phyloP scores from a whole-genome alignment of 2,797 vertebrate genomes.

The Capromys pilorides region DNA sequence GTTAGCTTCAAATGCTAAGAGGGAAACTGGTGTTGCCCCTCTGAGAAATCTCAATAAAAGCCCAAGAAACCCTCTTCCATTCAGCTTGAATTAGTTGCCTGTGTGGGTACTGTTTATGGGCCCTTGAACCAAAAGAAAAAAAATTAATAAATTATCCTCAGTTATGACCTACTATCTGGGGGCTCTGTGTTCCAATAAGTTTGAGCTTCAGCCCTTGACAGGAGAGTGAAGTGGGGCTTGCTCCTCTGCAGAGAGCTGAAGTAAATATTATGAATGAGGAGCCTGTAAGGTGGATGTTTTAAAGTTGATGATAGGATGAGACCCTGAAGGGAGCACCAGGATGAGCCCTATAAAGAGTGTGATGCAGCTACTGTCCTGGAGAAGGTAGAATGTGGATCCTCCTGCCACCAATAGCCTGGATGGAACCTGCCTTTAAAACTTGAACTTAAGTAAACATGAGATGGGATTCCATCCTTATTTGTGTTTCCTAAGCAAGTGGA shows the following conservation, averaged over 20 bases:
- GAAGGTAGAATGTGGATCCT: not conserved
- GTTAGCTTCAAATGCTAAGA: not conserved
- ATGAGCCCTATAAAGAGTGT: not conserved
- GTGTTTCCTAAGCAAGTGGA: not conserved
- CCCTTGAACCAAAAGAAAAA: not conserved
- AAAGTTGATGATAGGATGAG: not conserved
- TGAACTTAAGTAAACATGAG: not conserved
- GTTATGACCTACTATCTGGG: not conserved
- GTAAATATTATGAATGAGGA: not conserved
- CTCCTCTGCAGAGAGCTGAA: not conserved
- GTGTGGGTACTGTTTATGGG: not conserved
- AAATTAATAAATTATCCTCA: not conserved
- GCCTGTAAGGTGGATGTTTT: not conserved
- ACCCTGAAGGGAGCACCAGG: not conserved
- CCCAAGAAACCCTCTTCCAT: not conserved
- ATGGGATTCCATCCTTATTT: not conserved
- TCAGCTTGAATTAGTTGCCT: not conserved
- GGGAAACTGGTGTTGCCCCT: not conserved
- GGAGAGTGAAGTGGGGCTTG: not conserved
- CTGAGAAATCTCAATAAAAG: not conserved
- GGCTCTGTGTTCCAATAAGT: not conserved
- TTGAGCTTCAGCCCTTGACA: not conserved
- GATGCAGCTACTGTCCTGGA: not conserved
- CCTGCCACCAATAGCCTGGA: not conserved
- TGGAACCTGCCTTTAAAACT: not conserved